Conservation (phyloP, 2,113 vertebrate species). For the Rhagologus leucostigma region DNA sequence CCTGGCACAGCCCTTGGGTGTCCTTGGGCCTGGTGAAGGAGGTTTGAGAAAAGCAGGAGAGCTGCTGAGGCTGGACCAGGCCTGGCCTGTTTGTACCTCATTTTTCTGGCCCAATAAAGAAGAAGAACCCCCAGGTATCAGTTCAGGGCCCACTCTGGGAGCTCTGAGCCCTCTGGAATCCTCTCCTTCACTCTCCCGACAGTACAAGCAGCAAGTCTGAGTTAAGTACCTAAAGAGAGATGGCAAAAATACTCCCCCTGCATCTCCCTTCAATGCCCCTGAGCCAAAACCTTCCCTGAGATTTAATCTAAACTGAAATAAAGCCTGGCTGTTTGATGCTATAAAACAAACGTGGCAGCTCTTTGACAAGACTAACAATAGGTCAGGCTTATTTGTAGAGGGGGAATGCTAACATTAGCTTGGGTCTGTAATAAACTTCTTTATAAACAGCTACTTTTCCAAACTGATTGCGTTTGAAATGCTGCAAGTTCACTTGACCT, state of each 20-base stretch:
- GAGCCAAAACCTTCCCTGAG: neutral
- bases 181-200: neutral
- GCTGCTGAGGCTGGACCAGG: neutral
- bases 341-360: constrained; percentile 25
- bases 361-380: constrained; percentile 9
- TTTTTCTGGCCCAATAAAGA: neutral
- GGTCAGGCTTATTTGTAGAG: constrained; percentile 32
- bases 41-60: neutral
- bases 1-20: neutral
- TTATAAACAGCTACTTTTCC: constrained; percentile 41
- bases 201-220: neutral
- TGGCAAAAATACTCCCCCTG: neutral
- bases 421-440: constrained; percentile 11
- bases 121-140: neutral
- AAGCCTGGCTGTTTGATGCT: neutral
- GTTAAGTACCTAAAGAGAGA: neutral
- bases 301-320: constrained; percentile 34
- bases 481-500: constrained; percentile 66
- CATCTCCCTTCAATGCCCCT: neutral
- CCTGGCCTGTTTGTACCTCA: rapidly evolving
- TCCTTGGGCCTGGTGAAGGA: neutral
- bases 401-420: constrained; percentile 29
- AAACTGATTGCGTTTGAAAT: constrained; percentile 50
- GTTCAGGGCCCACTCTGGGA: neutral
- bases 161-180: neutral